These are phyloP conservation scores for Pseudois nayaur DNA, from an alignment of 2,113 vertebrate genomes.

Conservation along the genomic window DNA sequence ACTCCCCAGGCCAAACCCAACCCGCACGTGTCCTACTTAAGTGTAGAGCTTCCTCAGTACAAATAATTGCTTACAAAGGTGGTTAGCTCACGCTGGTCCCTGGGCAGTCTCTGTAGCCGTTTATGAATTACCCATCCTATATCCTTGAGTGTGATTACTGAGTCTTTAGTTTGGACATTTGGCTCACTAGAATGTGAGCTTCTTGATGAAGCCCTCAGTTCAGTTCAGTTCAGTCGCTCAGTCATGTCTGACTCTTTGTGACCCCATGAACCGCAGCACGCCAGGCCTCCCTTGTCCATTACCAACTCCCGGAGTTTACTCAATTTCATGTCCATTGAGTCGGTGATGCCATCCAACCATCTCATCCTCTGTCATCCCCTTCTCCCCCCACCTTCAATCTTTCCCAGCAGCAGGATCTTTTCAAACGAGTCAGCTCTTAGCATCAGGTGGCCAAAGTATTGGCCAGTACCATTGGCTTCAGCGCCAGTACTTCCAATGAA, in stretches of 20 bases:
- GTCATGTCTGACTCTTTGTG: rapidly evolving
- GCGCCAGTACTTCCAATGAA: not conserved
- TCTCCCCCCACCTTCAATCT: not conserved
- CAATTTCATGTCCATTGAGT: not conserved
- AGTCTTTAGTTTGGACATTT: not conserved
- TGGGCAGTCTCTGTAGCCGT: not conserved
- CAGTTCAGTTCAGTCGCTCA: not conserved
- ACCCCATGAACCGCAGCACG: rapidly evolving
- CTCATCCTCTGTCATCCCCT: not conserved
- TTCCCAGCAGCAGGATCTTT: not conserved
- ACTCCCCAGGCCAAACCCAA: not conserved
- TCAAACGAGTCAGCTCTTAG: not conserved
- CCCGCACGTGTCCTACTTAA: rapidly evolving
- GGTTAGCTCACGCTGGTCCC: not conserved
- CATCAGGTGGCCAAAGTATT: not conserved
- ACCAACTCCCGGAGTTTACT: not conserved
- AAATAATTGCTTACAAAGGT: not conserved
- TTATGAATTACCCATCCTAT: not conserved
- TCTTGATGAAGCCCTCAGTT: not conserved
- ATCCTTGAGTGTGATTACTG: not conserved
- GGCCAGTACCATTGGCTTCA: not conserved
- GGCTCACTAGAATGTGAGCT: not conserved
- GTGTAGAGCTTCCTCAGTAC: not conserved
- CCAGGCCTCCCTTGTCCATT: not conserved
- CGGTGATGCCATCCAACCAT: not conserved